Evolutionary conservation across 2,797 vertebrate species (phyloP).

Genomic region (Rhinatrema bivittatum): DNA sequence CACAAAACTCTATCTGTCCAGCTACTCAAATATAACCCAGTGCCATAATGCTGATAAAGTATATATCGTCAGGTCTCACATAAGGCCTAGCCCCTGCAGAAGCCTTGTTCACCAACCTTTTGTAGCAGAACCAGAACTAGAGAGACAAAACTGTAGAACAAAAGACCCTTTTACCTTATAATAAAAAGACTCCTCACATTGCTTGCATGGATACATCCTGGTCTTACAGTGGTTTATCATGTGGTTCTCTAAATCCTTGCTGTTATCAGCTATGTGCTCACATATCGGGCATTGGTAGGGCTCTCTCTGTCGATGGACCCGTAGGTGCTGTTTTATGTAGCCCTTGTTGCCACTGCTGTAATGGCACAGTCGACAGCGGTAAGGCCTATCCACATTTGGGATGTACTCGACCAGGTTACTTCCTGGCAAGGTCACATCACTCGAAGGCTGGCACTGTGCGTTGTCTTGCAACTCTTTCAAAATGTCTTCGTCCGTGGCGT

Average conservation of each 20-base stretch:
- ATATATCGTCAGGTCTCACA: too few species aligned
- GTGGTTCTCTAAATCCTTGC: constrained; percentile 84
- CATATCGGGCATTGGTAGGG: constrained; percentile 97
- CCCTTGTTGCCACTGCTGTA: constrained; percentile 92
- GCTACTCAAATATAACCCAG: too few species aligned
- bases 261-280: constrained; percentile 81
- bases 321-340: constrained; percentile 91
- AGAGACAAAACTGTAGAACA: background rate
- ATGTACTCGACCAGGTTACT: constrained; percentile 77
- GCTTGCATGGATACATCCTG: constrained; percentile 84
- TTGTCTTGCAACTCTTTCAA: constrained; percentile 90
- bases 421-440: constrained; percentile 33
- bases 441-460: constrained; percentile 67
- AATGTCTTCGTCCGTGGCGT: constrained; percentile 90
- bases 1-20: too few species aligned
- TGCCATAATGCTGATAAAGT: too few species aligned
- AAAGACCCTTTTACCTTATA: constrained; percentile 73
- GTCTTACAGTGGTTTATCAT: constrained; percentile 95
- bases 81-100: too few species aligned
- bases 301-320: constrained; percentile 85
- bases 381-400: constrained; percentile 73
- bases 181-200: constrained; percentile 79
- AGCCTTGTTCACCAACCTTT: too few species aligned
- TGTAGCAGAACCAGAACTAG: background rate
- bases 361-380: constrained; percentile 84